Conservation (phyloP, 2,888 invertebrate genomes). For the Psylliodes chrysocephalus region DNA sequence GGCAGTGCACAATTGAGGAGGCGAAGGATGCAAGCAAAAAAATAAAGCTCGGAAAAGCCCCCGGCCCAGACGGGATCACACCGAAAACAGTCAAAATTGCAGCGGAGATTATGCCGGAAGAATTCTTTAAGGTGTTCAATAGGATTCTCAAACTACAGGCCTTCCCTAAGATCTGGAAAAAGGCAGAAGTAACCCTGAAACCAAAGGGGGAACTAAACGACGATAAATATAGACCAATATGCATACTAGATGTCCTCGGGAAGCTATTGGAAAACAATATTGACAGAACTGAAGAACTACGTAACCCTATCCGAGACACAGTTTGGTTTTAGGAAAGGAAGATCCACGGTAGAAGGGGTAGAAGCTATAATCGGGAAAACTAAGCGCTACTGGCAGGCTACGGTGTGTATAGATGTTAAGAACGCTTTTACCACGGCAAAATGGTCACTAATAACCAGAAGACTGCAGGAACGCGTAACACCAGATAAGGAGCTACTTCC, state of each 20-base stretch:
- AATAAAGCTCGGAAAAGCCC: not conserved
- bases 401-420: not conserved
- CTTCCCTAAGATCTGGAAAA: not conserved
- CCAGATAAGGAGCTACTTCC: not conserved
- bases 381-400: not conserved
- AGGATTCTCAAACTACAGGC: too few relatives aligned
- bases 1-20: not conserved
- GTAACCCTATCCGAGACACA: not conserved
- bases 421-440: not conserved
- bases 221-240: not conserved
- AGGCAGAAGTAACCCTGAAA: not conserved
- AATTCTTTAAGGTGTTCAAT: not conserved
- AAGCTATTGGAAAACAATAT: not conserved
- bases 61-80: not conserved
- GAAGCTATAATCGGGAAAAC: not conserved
- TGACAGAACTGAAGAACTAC: not conserved
- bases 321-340: not conserved
- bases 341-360: constrained; percentile 11
- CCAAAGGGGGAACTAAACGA: not conserved
- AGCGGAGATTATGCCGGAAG: not conserved
- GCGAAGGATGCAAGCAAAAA: not conserved
- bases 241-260: not conserved
- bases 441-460: not conserved
- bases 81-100: not conserved
- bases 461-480: not conserved